Percentiles rank a stretch among this genome's conserved stretches.
Conservation (phyloP, 1,140 invertebrate genomes). For the Eupristina koningsbergeri region DNA sequence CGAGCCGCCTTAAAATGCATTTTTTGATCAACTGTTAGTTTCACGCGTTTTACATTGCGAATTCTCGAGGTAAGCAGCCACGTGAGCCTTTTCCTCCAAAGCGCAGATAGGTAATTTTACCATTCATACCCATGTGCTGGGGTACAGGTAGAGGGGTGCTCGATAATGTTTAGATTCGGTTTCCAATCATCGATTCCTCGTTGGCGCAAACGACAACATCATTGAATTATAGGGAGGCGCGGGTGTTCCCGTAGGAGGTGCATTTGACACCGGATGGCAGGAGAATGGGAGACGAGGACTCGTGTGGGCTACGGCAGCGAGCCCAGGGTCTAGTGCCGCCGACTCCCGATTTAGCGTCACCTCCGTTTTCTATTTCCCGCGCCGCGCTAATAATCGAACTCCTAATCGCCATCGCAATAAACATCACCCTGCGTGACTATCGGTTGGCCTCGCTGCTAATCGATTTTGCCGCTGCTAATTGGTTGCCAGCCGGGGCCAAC, state of each 20-base stretch:
- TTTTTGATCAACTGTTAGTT: too few species aligned
- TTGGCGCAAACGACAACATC: neutral
- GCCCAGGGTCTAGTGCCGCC: neutral
- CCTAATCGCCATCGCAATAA: slow-evolving; percentile 14
- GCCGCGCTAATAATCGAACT: slow-evolving; percentile 21
- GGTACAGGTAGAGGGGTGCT: too few species aligned
- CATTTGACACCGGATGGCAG: neutral
- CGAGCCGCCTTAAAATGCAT: too few species aligned
- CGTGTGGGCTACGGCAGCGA: neutral
- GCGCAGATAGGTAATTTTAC: too few species aligned
- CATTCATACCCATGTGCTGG: too few species aligned
- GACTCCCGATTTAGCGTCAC: too few species aligned
- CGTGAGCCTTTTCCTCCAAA: too few species aligned
- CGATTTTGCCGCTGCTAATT: neutral
- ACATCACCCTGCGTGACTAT: neutral
- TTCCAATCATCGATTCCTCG: neutral
- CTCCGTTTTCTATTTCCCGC: neutral
- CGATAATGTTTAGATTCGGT: neutral
- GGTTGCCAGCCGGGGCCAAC: neutral
- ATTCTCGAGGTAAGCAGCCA: neutral
- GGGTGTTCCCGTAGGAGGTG: slow-evolving; percentile 29
- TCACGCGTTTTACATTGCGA: neutral
- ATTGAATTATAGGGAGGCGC: slow-evolving; percentile 15
- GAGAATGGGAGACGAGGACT: slow-evolving; percentile 31
- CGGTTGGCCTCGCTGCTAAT: too few species aligned